These are phyloP conservation scores for Hybognathus amarus DNA, from an alignment of 2,797 vertebrate genomes.

Conservation along the genomic window DNA sequence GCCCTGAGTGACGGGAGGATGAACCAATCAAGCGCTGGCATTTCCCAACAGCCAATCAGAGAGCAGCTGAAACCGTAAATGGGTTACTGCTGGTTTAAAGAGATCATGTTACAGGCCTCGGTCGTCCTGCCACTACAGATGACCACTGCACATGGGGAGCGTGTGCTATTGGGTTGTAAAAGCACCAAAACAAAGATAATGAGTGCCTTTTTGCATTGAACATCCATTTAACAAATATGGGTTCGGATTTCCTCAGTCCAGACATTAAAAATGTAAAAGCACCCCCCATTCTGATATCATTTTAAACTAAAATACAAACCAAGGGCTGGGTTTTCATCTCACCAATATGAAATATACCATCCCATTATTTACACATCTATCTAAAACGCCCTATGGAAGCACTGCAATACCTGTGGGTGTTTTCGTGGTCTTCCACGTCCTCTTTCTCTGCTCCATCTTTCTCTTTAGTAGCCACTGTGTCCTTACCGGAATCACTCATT, in stretches of 20 bases:
- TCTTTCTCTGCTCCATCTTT: slow-evolving; percentile 90
- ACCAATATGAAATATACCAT: neutral
- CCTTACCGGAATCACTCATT: slow-evolving; percentile 92
- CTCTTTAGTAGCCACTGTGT: slow-evolving; percentile 88
- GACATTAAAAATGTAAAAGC: neutral
- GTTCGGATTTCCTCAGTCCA: no score
- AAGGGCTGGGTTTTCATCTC: neutral
- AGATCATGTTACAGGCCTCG: slow-evolving; percentile 72
- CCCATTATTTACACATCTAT: neutral
- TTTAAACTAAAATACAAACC: neutral
- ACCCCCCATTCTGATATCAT: neutral
- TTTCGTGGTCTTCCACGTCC: slow-evolving; percentile 92
- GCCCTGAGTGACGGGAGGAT: slow-evolving; percentile 62
- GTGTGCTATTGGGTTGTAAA: neutral
- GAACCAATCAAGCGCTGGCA: slow-evolving; percentile 61
- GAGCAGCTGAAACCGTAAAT: slow-evolving; percentile 53
- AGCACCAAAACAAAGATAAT: neutral
- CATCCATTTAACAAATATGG: neutral
- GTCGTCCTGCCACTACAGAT: slow-evolving; percentile 52
- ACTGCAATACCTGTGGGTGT: slow-evolving; percentile 80
- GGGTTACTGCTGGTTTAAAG: slow-evolving; percentile 72
- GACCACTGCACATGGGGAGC: slow-evolving; percentile 42
- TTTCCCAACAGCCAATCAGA: slow-evolving; percentile 65
- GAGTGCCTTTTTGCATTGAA: neutral
- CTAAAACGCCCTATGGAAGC: neutral